phyloP scores from a whole-genome alignment of 2,888 invertebrate genomes.

The Troglohyphantes excavatus region DNA sequence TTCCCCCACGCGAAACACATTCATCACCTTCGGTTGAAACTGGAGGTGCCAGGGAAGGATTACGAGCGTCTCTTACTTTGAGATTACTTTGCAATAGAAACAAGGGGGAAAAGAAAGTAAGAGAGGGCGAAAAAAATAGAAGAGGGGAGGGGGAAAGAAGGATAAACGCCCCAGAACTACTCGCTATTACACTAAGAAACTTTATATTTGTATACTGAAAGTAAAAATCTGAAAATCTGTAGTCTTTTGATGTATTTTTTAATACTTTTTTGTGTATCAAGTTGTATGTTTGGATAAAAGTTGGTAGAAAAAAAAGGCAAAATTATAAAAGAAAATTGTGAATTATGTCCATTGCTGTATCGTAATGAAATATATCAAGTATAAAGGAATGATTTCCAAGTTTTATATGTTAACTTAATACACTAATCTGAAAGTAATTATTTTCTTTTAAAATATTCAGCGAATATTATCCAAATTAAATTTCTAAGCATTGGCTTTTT shows the following conservation, averaged over 20 bases:
- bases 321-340: no score
- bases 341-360: no score
- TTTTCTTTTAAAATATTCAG: no score
- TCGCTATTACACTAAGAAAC: slow-evolving; percentile 45
- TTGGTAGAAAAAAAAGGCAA: no score
- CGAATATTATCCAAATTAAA: no score
- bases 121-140: background rate
- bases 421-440: no score
- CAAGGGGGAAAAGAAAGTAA: slow-evolving; percentile 29
- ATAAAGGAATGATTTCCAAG: no score
- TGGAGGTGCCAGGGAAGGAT: slow-evolving; percentile 75
- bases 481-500: no score
- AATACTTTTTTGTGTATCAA: background rate
- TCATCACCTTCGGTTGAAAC: slow-evolving; percentile 71
- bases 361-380: no score
- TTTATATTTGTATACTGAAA: slow-evolving; percentile 37
- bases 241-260: background rate
- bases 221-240: background rate
- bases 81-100: slow-evolving; percentile 71
- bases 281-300: no score
- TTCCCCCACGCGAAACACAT: slow-evolving; percentile 55
- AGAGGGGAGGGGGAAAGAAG: background rate
- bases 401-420: no score
- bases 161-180: slow-evolving; percentile 19
- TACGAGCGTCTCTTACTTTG: slow-evolving; percentile 71